Evolutionary conservation across 2,888 invertebrate species (phyloP).

Genomic region (Drosophila parthenogenetica): DNA sequence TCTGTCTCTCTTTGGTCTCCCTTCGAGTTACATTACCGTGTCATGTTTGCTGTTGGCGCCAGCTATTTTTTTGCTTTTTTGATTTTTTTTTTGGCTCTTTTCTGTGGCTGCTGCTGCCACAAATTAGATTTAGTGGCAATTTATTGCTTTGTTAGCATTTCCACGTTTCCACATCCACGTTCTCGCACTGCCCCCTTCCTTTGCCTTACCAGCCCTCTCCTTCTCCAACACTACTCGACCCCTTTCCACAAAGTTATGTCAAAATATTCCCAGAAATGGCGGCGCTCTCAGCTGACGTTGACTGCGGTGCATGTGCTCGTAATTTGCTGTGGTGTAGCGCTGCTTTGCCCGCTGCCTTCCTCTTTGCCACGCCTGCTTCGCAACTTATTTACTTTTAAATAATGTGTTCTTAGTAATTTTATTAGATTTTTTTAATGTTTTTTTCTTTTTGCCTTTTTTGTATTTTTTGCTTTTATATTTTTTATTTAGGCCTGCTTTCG

Average conservation of each 20-base stretch:
- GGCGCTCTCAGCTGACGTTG: conserved; percentile 10
- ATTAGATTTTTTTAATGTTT: conserved; percentile 44
- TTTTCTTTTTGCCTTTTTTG: neutral
- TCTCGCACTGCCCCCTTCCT: neutral
- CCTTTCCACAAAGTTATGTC: conserved; percentile 24
- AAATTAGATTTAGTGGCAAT: conserved; percentile 72
- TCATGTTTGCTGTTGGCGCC: conserved; percentile 37
- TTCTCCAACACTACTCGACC: too few species aligned
- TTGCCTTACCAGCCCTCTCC: too few species aligned
- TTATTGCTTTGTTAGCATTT: conserved; percentile 70
- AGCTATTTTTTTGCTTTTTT: conserved; percentile 15
- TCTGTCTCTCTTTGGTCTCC: neutral
- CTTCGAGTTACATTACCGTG: conserved; percentile 17
- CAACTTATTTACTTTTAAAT: conserved; percentile 56
- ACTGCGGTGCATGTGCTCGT: conserved; percentile 49
- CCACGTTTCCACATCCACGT: conserved; percentile 37
- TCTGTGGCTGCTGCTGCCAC: conserved; percentile 57
- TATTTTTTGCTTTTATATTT: neutral
- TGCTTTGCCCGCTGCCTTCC: neutral
- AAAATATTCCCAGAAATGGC: conserved; percentile 52
- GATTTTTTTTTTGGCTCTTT: conserved; percentile 12
- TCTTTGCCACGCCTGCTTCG: neutral
- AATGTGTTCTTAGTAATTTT: conserved; percentile 58
- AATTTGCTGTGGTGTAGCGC: conserved; percentile 20
- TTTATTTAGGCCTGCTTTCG: too few species aligned